Evolutionary conservation across 2,797 vertebrate species (phyloP).

Genomic region (Microctenopoma stevenorrisi): DNA sequence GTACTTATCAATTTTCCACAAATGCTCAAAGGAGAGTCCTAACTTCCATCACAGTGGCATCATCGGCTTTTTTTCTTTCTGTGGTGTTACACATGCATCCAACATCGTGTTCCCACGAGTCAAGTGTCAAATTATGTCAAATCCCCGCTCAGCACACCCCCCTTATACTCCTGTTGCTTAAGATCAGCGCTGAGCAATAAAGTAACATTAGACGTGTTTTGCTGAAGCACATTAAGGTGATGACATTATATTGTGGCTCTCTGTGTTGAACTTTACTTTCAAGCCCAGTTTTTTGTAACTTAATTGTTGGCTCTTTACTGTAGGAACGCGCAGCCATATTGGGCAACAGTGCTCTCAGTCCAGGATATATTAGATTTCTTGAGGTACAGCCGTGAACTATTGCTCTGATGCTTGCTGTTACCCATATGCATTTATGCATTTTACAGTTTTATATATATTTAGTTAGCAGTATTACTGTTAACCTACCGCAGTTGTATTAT

Average conservation of each 20-base stretch:
- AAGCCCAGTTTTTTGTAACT: conserved; percentile 22
- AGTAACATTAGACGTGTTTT: conserved; percentile 53
- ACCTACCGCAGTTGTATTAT: background rate
- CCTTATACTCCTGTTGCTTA: conserved; percentile 62
- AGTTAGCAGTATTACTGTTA: conserved; percentile 15
- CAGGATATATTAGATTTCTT: conserved; percentile 53
- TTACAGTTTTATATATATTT: conserved; percentile 13
- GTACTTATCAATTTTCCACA: conserved; percentile 15
- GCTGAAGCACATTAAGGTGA: conserved; percentile 6
- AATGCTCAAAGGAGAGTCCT: conserved; percentile 37
- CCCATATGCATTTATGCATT: conserved; percentile 17
- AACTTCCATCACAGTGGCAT: conserved; percentile 66
- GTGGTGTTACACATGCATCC: conserved; percentile 40
- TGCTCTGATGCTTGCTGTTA: conserved; percentile 21
- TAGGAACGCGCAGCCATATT: conserved; percentile 27
- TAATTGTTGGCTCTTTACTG: conserved; percentile 10
- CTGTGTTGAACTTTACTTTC: conserved; percentile 31
- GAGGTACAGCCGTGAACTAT: conserved; percentile 33
- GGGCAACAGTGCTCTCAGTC: conserved; percentile 37
- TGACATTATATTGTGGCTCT: conserved; percentile 31
- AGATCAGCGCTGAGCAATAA: conserved; percentile 60
- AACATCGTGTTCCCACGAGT: conserved; percentile 59
- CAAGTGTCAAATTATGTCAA: conserved; percentile 68
- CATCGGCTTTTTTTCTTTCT: conserved; percentile 30
- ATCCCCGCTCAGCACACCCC: conserved; percentile 44